These are phyloP conservation scores for Magallana angulata DNA, from an alignment of 1,140 invertebrate genomes.

Conservation along the genomic window DNA sequence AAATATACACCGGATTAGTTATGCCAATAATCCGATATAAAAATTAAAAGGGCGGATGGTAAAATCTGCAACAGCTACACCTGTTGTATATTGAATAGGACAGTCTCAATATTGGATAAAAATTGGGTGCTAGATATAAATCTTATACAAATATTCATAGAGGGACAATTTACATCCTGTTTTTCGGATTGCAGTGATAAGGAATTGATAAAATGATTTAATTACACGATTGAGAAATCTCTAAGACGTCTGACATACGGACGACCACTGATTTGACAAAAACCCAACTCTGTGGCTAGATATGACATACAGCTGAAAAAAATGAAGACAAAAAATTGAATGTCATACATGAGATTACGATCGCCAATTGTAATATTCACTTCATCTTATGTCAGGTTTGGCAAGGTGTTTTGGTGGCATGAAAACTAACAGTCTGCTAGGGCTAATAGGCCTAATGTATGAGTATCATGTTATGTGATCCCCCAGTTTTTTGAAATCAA, in stretches of 20 bases:
- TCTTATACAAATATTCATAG: not conserved
- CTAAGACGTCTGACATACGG: constrained; percentile 5
- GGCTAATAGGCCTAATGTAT: not conserved
- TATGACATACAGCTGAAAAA: constrained; percentile 13
- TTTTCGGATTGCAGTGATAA: not conserved
- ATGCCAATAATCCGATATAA: no score
- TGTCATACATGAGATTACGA: not conserved
- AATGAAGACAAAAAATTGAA: not conserved
- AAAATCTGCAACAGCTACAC: no score
- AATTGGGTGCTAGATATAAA: no score
- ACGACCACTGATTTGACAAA: not conserved
- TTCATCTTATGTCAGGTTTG: not conserved
- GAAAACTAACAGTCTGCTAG: constrained; percentile 7
- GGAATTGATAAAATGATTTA: no score
- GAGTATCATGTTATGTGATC: not conserved
- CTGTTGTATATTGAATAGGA: no score
- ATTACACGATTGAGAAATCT: not conserved
- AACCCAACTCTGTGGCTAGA: not conserved
- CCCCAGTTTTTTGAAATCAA: not conserved
- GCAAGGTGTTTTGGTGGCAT: constrained; percentile 3
- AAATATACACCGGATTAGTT: no score
- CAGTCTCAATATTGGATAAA: no score
- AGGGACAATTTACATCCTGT: not conserved
- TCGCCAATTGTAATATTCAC: not conserved
- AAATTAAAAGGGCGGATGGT: no score